A percentile compares a stretch with the other conserved stretches of the same genome.
These are phyloP conservation scores for Sebastes taczanowskii DNA, from an alignment of 2,797 vertebrate species.

Conservation along the genomic window DNA sequence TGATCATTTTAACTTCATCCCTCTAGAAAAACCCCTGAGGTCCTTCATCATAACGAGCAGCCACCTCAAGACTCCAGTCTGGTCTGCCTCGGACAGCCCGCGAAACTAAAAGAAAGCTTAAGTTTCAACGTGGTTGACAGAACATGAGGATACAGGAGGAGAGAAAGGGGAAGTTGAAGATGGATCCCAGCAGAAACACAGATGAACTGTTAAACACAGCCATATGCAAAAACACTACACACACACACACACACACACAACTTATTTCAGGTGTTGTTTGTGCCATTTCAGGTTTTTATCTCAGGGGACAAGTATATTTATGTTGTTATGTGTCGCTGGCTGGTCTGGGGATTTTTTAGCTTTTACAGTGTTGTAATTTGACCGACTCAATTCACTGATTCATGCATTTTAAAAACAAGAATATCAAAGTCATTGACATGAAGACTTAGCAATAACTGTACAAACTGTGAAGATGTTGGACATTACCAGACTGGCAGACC, in stretches of 20 bases:
- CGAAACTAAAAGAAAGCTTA: slow-evolving; percentile 7
- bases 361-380: background rate
- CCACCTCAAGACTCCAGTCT: background rate
- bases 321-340: background rate
- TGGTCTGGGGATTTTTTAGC: background rate
- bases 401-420: background rate
- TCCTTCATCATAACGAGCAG: background rate
- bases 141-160: background rate
- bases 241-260: background rate
- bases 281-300: slow-evolving; percentile 49
- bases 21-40: slow-evolving; percentile 71
- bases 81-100: background rate
- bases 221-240: background rate
- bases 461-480: background rate
- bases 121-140: background rate
- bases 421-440: background rate
- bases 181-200: background rate
- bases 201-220: slow-evolving; percentile 10
- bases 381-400: background rate
- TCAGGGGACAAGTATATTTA: slow-evolving; percentile 49
- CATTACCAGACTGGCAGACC: background rate
- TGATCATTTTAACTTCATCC: background rate
- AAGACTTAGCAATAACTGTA: background rate
- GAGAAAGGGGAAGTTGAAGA: slow-evolving; percentile 11
- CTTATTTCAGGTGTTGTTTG: slow-evolving; percentile 28